phyloP scores from a whole-genome alignment of 2,797 vertebrate species.

The Philypnodon macrostomus region DNA sequence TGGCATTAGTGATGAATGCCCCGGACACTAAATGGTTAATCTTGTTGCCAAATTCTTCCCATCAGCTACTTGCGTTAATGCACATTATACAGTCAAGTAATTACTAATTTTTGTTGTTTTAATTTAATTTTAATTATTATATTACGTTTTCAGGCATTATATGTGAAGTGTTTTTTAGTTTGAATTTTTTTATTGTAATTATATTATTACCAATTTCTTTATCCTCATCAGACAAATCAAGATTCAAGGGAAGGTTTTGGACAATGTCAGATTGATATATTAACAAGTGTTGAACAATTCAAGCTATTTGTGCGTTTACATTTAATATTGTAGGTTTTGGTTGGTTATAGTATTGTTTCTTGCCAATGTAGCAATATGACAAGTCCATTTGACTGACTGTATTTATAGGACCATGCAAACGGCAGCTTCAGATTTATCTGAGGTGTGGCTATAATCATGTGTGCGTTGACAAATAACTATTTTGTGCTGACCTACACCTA shows the following conservation, averaged over 20 bases:
- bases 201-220: no score
- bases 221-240: no score
- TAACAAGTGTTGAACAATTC: no score
- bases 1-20: slow-evolving; percentile 39
- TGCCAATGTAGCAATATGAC: no score
- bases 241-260: no score
- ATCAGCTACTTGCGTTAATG: slow-evolving; percentile 20
- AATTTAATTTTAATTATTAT: background rate
- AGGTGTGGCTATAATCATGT: slow-evolving; percentile 17
- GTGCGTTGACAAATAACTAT: slow-evolving; percentile 31
- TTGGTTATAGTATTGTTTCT: background rate
- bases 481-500: slow-evolving; percentile 66
- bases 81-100: slow-evolving; percentile 21
- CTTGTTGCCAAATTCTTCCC: slow-evolving; percentile 28
- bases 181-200: no score
- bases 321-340: no score
- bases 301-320: no score
- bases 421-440: slow-evolving; percentile 22
- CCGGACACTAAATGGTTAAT: slow-evolving; percentile 27
- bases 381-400: slow-evolving; percentile 8
- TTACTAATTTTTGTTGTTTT: background rate
- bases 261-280: no score
- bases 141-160: background rate
- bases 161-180: no score
- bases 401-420: background rate